Evolutionary conservation across 2,888 invertebrate species (phyloP), one percentile per base, ranked within the genome.

Genomic region (Apoda limacodes): DNA sequence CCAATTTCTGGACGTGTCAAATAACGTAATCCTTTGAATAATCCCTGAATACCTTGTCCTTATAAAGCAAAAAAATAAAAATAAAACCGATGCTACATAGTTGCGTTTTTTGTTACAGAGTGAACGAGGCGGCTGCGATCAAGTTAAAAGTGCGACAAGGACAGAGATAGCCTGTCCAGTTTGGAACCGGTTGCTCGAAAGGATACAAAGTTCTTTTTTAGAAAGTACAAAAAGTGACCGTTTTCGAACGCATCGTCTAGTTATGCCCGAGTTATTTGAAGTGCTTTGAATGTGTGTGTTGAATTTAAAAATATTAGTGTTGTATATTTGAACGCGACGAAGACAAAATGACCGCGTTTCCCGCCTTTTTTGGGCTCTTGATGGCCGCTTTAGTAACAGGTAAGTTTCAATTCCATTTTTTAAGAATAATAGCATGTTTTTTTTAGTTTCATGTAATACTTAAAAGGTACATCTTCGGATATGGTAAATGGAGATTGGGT

Each of bases 91-190:
- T n/a, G n/a, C 57, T 55, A 63, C 52, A 59, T 56, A 58, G 52
- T 52, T 59, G 38, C 46, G 42, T 60, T 67, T 71, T 72, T 75
- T 75, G 75, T 75, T 75, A 45, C 75, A 75, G 75, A 58, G 58
- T 42, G 63, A 70, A 45, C 52, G 54, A 50, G 63, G 57, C 38
- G 34, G 36, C 47, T 15, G 43, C 30, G 33, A 31, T 33, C n/a
- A n/a, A 25, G 23, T 27, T 25, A 28, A 38, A 30, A 38, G 62
- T 45, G 55, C 27, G 53, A 59, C 52, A 40, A 56, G 44, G 55
- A 60, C 43, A 45, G 39, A 46, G 37, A 51, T n/a, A n/a, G n/a
- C n/a, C 57, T 58, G 66, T 55, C 63, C 60, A 60, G 59, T 57
- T 48, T 38, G 34, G 39, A 48, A 70, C 74, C 62, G 52, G 61